Evolutionary conservation across 2,888 invertebrate species (phyloP).

Genomic region (Itoplectis maculator): DNA sequence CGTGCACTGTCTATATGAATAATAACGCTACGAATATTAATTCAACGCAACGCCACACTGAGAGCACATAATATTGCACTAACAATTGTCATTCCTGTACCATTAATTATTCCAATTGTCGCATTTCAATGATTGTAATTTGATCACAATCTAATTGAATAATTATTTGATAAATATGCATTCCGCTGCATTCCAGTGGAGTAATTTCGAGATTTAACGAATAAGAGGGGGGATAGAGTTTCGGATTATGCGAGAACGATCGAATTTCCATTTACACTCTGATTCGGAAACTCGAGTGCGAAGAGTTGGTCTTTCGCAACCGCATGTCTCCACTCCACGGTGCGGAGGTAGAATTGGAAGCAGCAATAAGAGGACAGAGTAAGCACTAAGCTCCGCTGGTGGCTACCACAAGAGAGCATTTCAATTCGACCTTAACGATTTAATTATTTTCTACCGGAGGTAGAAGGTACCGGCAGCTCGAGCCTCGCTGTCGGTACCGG

Average conservation of each 20-base stretch:
- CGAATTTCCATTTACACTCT: constrained; percentile 44
- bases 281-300: constrained; percentile 30
- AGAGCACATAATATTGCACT: background rate
- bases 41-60: background rate
- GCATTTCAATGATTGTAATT: constrained; percentile 8
- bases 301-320: constrained; percentile 28
- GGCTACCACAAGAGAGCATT: constrained; percentile 27
- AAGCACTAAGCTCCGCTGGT: constrained; percentile 19
- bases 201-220: background rate
- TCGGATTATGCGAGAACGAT: constrained; percentile 25
- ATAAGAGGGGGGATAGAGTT: constrained; percentile 11
- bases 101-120: constrained; percentile 2
- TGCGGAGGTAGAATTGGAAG: constrained; percentile 32
- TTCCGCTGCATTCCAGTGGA: background rate
- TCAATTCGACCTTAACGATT: constrained; percentile 58
- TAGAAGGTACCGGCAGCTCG: constrained; percentile 3
- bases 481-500: constrained; percentile 22
- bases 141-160: constrained; percentile 4
- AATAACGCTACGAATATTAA: constrained; percentile 35
- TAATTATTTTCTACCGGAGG: constrained; percentile 60
- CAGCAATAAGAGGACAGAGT: constrained; percentile 22
- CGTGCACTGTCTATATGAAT: constrained; percentile 24
- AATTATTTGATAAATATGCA: background rate
- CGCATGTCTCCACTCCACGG: constrained; percentile 12
- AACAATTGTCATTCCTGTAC: constrained; percentile 6